A percentile compares a stretch with the other conserved stretches of the same genome.
Conservation (phyloP, 1,140 invertebrate species). For the Plectus sambesii region DNA sequence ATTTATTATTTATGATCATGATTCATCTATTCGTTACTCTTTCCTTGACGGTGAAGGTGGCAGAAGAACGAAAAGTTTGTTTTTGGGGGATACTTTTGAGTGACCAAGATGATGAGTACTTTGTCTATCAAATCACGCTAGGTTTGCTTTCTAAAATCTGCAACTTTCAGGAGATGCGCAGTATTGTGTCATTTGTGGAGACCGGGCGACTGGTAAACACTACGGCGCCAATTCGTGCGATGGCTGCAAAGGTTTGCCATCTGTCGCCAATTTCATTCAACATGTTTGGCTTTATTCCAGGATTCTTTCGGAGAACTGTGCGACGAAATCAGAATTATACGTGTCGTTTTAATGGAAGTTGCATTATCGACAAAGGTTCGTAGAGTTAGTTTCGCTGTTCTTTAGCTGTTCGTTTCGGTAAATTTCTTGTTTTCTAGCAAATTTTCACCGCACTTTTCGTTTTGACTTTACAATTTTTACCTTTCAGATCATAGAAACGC, state of each 20-base stretch:
- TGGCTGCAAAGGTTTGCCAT: constrained; percentile 65
- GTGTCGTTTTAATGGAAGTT: constrained; percentile 80
- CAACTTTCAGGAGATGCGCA: no score
- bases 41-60: no score
- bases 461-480: constrained; percentile 3
- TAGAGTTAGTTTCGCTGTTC: neutral
- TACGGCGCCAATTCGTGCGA: constrained; percentile 83
- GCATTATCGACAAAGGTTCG: constrained; percentile 66
- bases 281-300: constrained; percentile 10
- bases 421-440: no score
- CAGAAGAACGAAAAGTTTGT: no score
- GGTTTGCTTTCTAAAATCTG: no score
- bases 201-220: constrained; percentile 85
- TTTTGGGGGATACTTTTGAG: no score
- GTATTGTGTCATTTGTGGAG: constrained; percentile 80
- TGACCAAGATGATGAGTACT: no score
- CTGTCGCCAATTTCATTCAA: neutral
- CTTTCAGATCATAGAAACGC: constrained; percentile 79
- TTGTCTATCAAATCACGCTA: no score
- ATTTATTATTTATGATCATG: no score
- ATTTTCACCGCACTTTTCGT: no score
- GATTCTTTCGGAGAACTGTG: constrained; percentile 74
- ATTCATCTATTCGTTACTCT: no score
- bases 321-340: constrained; percentile 87
- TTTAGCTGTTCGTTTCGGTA: no score